Conservation (phyloP, 2,888 invertebrate species). For the Drosophila stalkeri region DNA sequence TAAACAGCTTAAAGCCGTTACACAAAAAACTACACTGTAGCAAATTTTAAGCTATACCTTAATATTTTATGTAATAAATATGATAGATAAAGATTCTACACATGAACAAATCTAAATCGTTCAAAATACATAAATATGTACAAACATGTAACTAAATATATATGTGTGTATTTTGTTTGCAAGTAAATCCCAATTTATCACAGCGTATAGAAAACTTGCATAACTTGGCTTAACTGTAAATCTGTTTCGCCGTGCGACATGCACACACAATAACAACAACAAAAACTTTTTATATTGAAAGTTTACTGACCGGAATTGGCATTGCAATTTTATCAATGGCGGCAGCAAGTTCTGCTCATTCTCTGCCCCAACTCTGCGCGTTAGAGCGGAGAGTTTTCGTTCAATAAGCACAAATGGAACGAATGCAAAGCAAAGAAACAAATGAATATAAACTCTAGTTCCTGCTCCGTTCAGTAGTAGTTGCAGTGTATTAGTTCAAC, state of each 20-base stretch:
- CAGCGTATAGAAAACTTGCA: conserved; percentile 33
- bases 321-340: conserved; percentile 76
- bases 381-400: not conserved
- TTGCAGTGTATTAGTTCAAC: too few species aligned
- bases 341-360: conserved; percentile 9
- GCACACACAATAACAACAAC: conserved; percentile 12
- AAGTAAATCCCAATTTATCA: not conserved
- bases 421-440: not conserved
- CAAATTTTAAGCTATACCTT: not conserved
- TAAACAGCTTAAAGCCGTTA: conserved; percentile 32
- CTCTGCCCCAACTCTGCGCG: not conserved
- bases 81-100: not conserved
- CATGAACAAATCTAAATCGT: not conserved
- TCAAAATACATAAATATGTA: not conserved
- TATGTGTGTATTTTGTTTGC: not conserved
- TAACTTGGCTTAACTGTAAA: conserved; percentile 54
- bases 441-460: not conserved
- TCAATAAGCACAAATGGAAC: not conserved
- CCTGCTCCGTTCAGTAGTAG: not conserved
- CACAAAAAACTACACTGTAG: not conserved
- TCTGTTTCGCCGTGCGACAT: conserved; percentile 39
- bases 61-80: not conserved
- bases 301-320: conserved; percentile 79
- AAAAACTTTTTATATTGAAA: conserved; percentile 63
- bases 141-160: not conserved